These are phyloP conservation scores for Solenopsis fugax DNA, from an alignment of 1,140 invertebrate species.

Conservation along the genomic window DNA sequence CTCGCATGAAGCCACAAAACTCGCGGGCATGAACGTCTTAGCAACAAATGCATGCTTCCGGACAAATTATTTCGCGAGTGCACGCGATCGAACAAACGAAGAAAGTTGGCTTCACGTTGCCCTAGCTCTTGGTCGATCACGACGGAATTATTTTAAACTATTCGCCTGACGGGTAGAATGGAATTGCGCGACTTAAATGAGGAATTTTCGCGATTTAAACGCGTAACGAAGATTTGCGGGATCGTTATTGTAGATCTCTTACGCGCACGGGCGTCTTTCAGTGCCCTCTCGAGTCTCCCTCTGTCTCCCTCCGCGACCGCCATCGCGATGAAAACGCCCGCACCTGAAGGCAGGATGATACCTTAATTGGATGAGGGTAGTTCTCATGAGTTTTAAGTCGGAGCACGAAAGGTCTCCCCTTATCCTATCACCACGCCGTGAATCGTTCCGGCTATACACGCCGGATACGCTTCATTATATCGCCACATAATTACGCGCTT, in stretches of 20 bases:
- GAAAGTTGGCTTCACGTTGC: constrained; percentile 21
- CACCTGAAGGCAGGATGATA: constrained; percentile 66
- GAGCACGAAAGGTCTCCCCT: constrained; percentile 43
- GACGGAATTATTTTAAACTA: constrained; percentile 44
- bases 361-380: constrained; percentile 73
- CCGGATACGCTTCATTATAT: constrained; percentile 60
- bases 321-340: constrained; percentile 33
- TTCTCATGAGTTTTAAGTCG: constrained; percentile 70
- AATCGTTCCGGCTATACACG: constrained; percentile 33
- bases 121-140: constrained; percentile 7
- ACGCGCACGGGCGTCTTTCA: constrained; percentile 48
- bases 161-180: constrained; percentile 28
- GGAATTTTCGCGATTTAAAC: constrained; percentile 54
- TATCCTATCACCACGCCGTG: constrained; percentile 53
- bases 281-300: constrained; percentile 12
- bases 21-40: constrained; percentile 43
- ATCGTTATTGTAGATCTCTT: constrained; percentile 47
- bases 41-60: constrained; percentile 47
- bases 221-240: constrained; percentile 49
- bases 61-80: constrained; percentile 45
- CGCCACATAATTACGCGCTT: constrained; percentile 54
- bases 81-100: constrained; percentile 41
- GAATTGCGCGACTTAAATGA: constrained; percentile 44
- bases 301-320: neutral
- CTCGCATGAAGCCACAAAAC: constrained; percentile 30